Evolutionary conservation across 2,797 vertebrate genomes (phyloP), one percentile per base, ranked within the genome.

Genomic region (Myiothlypis chrysogaster): DNA sequence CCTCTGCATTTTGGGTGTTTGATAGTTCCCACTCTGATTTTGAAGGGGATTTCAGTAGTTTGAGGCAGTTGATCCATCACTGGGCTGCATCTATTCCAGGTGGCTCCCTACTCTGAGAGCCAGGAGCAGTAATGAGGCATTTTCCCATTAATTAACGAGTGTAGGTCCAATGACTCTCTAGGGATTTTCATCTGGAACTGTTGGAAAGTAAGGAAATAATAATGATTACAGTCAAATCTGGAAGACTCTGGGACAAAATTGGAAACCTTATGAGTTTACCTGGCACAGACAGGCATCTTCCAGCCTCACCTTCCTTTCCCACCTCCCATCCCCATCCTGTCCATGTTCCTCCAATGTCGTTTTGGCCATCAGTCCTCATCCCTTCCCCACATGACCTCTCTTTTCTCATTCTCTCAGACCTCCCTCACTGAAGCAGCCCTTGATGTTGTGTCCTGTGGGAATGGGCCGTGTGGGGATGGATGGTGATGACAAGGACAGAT

Each of bases 321-420:
- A 43, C 4, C 11, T 46, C 24, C 8, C 17, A 32, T 41, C 7
- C 14, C 9, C 32, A 57, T 20, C 50, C 8, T 30, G 12, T 30
- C 43, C 53, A 22, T 32, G 61, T 50, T 49, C 14, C 12, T 75
- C 35, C 43, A 57, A 27, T 0, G 0, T 2, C 35, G 24, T 39
- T 20, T 34, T 65, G 72, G 6, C 25, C 60, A 22, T 24, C 22
- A 30, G 6, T 32, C 15, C 32, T 47, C 19, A 47, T 39, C 27
- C 30, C 9, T 8, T 60, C 32, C 16, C 34, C 27, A 20, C 16
- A 20, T 1, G 2, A 70, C 27, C 32, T 61, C 49, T 59, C 34
- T 5, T 56, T 7, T 0, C 12, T 12, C 2, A 0, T 70, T 49
- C n/a, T 56, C 37, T 46, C 61, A 75, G 30, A 71, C 10, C 16